A percentile compares a stretch with the other conserved stretches of the same genome.
phyloP scores from a whole-genome alignment of 1,140 invertebrate genomes.

The Gryon sp. region DNA sequence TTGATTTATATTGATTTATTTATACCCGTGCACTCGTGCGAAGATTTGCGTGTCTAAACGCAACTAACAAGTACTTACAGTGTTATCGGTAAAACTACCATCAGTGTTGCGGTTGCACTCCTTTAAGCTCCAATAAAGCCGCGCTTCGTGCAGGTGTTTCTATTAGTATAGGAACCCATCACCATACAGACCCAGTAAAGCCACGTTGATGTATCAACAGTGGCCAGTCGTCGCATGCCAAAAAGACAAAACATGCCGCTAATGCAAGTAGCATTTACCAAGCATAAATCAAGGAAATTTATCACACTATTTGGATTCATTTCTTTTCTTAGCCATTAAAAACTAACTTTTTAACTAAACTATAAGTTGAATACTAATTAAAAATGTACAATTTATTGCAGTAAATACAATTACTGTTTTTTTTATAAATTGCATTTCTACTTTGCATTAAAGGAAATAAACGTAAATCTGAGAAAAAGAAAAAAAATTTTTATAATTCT shows the following conservation, averaged over 20 bases:
- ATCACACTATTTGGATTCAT: background rate
- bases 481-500: no score
- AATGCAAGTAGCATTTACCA: conserved; percentile 76
- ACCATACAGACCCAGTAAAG: conserved; percentile 76
- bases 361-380: no score
- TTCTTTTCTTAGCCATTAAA: no score
- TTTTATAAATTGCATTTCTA: no score
- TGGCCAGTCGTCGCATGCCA: conserved; percentile 72
- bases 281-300: conserved; percentile 70
- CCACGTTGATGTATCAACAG: conserved; percentile 70
- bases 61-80: conserved; percentile 71
- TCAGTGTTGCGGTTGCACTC: conserved; percentile 75
- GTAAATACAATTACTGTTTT: no score
- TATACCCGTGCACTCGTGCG: conserved; percentile 45
- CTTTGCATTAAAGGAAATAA: no score
- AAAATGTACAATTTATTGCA: no score
- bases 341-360: background rate
- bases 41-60: conserved; percentile 34
- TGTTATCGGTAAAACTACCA: conserved; percentile 72
- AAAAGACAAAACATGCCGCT: conserved; percentile 79
- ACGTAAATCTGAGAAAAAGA: no score
- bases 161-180: conserved; percentile 80
- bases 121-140: conserved; percentile 81
- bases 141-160: conserved; percentile 84
- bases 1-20: background rate